These are phyloP conservation scores for Tridacna crocea DNA, from an alignment of 2,888 invertebrate species.

Conservation along the genomic window DNA sequence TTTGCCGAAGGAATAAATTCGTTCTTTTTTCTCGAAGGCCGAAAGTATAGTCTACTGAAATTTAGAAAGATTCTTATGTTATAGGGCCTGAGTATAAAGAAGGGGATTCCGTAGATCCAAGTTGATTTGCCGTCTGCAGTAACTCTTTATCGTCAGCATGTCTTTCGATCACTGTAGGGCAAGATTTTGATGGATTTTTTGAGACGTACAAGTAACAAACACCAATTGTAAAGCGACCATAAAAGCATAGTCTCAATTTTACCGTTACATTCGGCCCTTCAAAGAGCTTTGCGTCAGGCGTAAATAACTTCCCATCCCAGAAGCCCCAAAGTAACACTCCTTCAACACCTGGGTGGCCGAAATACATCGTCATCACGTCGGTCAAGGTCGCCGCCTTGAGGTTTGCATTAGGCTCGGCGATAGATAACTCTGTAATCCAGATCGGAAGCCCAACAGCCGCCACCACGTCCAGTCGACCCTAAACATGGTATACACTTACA, in stretches of 20 bases:
- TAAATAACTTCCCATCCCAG: constrained; percentile 58
- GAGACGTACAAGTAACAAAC: too few relatives aligned
- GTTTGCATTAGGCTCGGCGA: constrained; percentile 47
- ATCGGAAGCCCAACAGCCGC: constrained; percentile 67
- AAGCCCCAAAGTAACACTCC: constrained; percentile 70
- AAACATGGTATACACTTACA: background rate
- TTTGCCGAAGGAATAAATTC: background rate
- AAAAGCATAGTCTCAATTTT: background rate
- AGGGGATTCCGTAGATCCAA: too few relatives aligned
- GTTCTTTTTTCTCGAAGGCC: background rate
- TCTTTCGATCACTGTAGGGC: too few relatives aligned
- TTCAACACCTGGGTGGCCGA: constrained; percentile 58
- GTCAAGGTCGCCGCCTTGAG: constrained; percentile 53
- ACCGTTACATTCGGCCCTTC: constrained; percentile 64
- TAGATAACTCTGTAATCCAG: constrained; percentile 71
- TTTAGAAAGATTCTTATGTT: too few relatives aligned
- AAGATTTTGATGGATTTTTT: too few relatives aligned
- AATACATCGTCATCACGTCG: constrained; percentile 52
- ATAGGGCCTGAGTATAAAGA: too few relatives aligned
- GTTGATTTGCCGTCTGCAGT: too few relatives aligned
- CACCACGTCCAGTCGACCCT: constrained; percentile 64
- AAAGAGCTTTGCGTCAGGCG: constrained; percentile 52
- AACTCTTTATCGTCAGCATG: too few relatives aligned
- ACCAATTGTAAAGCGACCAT: too few relatives aligned
- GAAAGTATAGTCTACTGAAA: too few relatives aligned